A percentile compares a stretch with the other conserved stretches of the same genome.
Evolutionary conservation across 2,113 vertebrate species (phyloP).

Genomic region (Siphamia tubifer): DNA sequence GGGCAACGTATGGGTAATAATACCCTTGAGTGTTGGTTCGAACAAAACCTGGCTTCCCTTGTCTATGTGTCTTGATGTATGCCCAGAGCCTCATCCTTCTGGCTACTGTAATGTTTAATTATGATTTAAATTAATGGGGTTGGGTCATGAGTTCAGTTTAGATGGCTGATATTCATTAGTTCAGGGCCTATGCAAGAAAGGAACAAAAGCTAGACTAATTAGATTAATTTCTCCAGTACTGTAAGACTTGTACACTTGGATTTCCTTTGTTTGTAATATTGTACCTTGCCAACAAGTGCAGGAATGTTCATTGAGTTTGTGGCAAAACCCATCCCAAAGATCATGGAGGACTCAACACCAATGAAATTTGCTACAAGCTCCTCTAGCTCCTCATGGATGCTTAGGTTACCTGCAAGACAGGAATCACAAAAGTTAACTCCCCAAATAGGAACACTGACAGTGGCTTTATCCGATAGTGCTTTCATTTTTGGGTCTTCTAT

Average conservation of each 20-base stretch:
- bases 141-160: constrained; percentile 40
- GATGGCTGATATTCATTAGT: constrained; percentile 55
- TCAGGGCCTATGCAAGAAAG: constrained; percentile 38
- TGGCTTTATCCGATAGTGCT: background rate
- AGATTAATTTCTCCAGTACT: constrained; percentile 30
- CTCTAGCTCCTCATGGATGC: constrained; percentile 88
- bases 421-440: constrained; percentile 24
- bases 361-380: constrained; percentile 87
- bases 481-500: background rate
- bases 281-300: constrained; percentile 91
- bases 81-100: constrained; percentile 40
- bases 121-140: constrained; percentile 65
- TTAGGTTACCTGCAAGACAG: constrained; percentile 82
- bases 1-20: constrained; percentile 53
- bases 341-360: constrained; percentile 86
- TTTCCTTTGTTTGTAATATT: background rate
- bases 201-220: constrained; percentile 51
- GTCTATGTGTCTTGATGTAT: constrained; percentile 36
- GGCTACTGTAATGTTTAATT: constrained; percentile 70
- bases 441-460: background rate
- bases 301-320: constrained; percentile 96
- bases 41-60: constrained; percentile 53
- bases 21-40: constrained; percentile 54
- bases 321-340: constrained; percentile 94
- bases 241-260: background rate